A percentile compares a stretch with the other conserved stretches of the same genome.
Conservation (phyloP, 37 sponge, comb jelly and placozoan species). For the Crambe crambe region DNA sequence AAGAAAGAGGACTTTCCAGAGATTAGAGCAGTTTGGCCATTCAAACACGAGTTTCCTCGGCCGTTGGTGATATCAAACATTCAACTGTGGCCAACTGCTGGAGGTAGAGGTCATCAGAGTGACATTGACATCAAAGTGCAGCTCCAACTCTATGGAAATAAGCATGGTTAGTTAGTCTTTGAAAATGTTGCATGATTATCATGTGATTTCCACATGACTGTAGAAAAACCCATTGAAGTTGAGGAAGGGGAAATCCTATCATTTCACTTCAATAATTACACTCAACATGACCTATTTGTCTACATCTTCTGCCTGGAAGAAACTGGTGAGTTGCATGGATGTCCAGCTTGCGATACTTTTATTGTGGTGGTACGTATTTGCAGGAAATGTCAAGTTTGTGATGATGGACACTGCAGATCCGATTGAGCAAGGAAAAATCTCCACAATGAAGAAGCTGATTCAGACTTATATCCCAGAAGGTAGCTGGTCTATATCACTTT, state of each 20-base stretch:
- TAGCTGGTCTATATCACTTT: background rate
- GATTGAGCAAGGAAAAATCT: background rate
- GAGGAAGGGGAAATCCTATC: conserved; percentile 32
- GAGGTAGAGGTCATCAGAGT: background rate
- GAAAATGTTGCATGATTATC: background rate
- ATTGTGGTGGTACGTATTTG: background rate
- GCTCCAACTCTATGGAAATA: conserved; percentile 53
- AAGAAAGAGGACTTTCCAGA: background rate
- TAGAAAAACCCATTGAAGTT: conserved; percentile 23
- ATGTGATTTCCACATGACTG: background rate
- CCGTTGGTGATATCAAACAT: conserved; percentile 38
- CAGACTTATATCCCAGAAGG: conserved; percentile 32
- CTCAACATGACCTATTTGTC: background rate
- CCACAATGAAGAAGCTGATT: background rate
- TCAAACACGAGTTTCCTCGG: conserved; percentile 8
- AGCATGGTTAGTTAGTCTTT: conserved; percentile 24
- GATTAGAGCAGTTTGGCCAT: conserved; percentile 23
- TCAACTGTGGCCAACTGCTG: conserved; percentile 14
- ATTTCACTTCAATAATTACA: conserved; percentile 29
- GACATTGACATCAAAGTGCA: conserved; percentile 5
- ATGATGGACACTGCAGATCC: background rate
- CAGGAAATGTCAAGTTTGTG: conserved; percentile 32
- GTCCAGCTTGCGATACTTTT: background rate
- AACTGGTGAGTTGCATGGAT: conserved; percentile 32
- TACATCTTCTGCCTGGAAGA: conserved; percentile 50